A percentile compares a stretch with the other conserved stretches of the same genome.
These are phyloP conservation scores for Cyanoderma ruficeps DNA, from an alignment of 2,113 vertebrate genomes.

Conservation along the genomic window DNA sequence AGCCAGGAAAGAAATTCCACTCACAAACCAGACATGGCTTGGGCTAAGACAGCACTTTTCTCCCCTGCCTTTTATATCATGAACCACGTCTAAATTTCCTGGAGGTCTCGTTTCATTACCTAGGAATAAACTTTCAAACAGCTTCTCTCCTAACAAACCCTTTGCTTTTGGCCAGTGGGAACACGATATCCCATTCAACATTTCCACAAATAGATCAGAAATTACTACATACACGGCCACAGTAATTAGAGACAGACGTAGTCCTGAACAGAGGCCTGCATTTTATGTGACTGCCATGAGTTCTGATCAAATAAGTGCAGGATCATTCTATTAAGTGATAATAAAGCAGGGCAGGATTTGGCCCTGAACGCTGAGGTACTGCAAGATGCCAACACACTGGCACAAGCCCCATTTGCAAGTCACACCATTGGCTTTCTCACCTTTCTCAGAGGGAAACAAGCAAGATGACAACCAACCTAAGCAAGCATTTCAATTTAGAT, in stretches of 20 bases:
- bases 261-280: background rate
- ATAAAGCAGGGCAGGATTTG: background rate
- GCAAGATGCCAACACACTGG: background rate
- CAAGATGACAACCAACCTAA: background rate
- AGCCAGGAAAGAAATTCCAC: background rate
- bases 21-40: background rate
- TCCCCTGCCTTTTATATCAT: background rate
- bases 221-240: background rate
- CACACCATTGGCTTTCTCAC: fast-evolving
- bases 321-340: background rate
- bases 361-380: background rate
- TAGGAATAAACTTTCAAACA: background rate
- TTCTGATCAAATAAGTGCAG: background rate
- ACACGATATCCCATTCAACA: background rate
- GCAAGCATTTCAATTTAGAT: background rate
- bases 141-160: background rate
- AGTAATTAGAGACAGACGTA: background rate
- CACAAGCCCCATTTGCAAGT: background rate
- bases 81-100: background rate
- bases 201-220: slow-evolving; percentile 47
- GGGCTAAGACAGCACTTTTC: background rate
- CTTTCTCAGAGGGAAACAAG: background rate
- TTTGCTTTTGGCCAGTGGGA: background rate
- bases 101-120: background rate
- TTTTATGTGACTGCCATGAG: background rate